Evolutionary conservation across 2,797 vertebrate genomes (phyloP), one percentile per base, ranked within the genome.

Genomic region (Macroramphosus scolopax): DNA sequence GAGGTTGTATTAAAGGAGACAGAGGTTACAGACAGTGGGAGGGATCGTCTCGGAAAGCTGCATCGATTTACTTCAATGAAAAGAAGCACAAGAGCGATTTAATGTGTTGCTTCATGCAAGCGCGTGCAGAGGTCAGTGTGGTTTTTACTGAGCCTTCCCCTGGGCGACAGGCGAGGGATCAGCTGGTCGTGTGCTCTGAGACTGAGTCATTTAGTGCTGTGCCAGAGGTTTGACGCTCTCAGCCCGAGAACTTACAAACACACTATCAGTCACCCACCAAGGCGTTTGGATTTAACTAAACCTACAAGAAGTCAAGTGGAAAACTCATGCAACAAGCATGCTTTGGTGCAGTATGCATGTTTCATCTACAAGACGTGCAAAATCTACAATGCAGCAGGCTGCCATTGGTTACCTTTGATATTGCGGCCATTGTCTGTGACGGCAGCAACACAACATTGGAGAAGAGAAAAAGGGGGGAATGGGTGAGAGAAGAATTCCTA

Each of bases 341-440:
- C 68, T 52, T 31, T 45, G 46, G 48, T 58, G 79, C 59, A 73
- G 86, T 81, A 85, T 78, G 81, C 77, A 44, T n/a, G 30, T 38
- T 16, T n/a, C 5, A 55, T 49, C 42, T 24, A 17, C 6, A 4
- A 39, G 25, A 25, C 41, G 37, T 57, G 62, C 51, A 14, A n/a
- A 25, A 29, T 22, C 28, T 13, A 51, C 48, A 61, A 61, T 49
- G 67, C 81, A 78, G 73, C 61, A 61, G 81, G 80, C 83, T 80
- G 37, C 56, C 13, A 71, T 53, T 63, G 51, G 76, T 95, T 98
- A 98, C 95, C 95, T 98, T 94, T 96, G 62, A 94, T 85, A 91
- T 89, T 93, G 85, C 91, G 94, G 78, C 95, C 95, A 89, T 95
- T 97, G 88, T 98, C 95, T 98, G 93, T 59, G 87, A 88, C 81